Conservation (phyloP, 2,113 vertebrate species). For the Nipponia nippon region DNA sequence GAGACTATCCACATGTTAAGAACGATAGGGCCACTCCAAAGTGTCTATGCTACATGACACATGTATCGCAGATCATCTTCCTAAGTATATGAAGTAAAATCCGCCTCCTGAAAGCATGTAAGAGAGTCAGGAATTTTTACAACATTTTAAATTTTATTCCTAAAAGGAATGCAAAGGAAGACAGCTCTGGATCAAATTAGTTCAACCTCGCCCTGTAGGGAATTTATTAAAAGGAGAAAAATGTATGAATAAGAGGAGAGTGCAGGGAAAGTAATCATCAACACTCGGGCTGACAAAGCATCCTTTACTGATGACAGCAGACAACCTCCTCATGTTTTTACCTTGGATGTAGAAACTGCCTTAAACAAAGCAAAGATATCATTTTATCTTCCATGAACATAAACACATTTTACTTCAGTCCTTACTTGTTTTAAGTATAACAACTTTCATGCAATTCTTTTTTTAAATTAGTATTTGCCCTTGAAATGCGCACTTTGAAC, state of each 20-base stretch:
- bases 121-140: not conserved
- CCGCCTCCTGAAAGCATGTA: not conserved
- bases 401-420: not conserved
- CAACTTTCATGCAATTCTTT: not conserved
- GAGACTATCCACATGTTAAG: not conserved
- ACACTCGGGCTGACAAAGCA: not conserved
- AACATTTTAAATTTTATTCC: not conserved
- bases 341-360: not conserved
- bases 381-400: not conserved
- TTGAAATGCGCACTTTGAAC: conserved; percentile 38
- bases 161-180: not conserved
- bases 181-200: not conserved
- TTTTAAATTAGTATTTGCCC: conserved; percentile 8
- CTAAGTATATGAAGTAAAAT: not conserved
- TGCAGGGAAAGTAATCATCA: not conserved
- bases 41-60: not conserved
- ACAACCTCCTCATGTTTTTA: not conserved
- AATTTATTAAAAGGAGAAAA: not conserved
- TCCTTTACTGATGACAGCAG: not conserved
- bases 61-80: not conserved
- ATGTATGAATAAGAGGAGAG: not conserved
- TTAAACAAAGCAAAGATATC: not conserved
- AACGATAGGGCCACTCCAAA: not conserved
- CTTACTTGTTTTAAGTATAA: not conserved
- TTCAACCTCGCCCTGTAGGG: not conserved